A percentile compares a stretch with the other conserved stretches of the same genome.
phyloP scores from a whole-genome alignment of 1,140 invertebrate genomes.

The Conus betulinus region DNA sequence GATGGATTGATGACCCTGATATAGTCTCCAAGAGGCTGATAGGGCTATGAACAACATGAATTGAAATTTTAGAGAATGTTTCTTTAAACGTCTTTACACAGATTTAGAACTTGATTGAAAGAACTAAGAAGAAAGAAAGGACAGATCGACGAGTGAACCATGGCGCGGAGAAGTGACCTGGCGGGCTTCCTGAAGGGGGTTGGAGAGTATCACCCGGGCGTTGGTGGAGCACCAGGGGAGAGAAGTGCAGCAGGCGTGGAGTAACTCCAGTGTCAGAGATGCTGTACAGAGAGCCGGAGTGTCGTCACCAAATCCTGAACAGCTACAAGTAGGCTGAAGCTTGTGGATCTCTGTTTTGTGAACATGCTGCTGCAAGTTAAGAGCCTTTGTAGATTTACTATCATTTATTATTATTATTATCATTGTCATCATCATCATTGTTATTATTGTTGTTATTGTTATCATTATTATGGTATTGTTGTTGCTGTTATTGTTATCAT shows the following conservation, averaged over 20 bases:
- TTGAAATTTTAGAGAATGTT: neutral
- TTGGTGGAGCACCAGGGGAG: conserved; percentile 58
- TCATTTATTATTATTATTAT: too few species aligned
- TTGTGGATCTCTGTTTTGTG: too few species aligned
- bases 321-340: conserved; percentile 47
- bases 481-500: too few species aligned
- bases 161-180: conserved; percentile 65
- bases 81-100: neutral
- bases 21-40: neutral
- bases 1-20: neutral
- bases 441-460: too few species aligned
- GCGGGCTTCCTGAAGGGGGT: conserved; percentile 63
- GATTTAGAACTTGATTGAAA: neutral
- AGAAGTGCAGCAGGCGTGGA: conserved; percentile 59
- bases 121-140: neutral
- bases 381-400: too few species aligned
- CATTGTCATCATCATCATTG: too few species aligned
- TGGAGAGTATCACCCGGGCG: conserved; percentile 63
- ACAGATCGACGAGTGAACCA: conserved; percentile 31
- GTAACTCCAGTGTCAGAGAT: conserved; percentile 66
- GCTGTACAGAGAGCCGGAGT: conserved; percentile 49
- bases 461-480: too few species aligned
- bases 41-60: neutral
- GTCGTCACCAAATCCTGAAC: conserved; percentile 34
- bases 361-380: too few species aligned